phyloP scores from a whole-genome alignment of 2,113 vertebrate genomes.

The Eleginops maclovinus region DNA sequence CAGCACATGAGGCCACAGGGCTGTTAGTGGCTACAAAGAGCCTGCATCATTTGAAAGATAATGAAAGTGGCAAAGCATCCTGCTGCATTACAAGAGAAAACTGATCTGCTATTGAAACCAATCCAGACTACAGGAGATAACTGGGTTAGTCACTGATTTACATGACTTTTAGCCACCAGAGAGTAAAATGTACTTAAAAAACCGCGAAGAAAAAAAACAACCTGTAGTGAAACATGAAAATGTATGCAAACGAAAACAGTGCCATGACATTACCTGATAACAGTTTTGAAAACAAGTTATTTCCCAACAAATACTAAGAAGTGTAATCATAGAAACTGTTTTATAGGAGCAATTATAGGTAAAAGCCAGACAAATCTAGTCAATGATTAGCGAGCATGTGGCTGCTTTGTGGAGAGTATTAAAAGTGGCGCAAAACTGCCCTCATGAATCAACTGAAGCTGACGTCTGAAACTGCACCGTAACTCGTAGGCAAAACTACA shows the following conservation, averaged over 20 bases:
- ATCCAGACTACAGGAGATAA: constrained; percentile 8
- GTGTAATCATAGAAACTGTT: not conserved
- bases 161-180: constrained; percentile 1
- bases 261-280: too few species aligned
- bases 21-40: constrained; percentile 53
- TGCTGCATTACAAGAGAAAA: constrained; percentile 44
- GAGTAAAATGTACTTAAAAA: not conserved
- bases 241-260: not conserved
- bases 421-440: constrained; percentile 64
- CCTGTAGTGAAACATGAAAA: not conserved
- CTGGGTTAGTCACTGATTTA: constrained; percentile 22
- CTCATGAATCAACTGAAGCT: not conserved
- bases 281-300: not conserved
- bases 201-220: not conserved
- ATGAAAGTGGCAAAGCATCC: constrained; percentile 51
- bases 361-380: constrained; percentile 38
- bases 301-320: not conserved
- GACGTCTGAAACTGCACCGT: not conserved
- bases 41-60: constrained; percentile 71
- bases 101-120: constrained; percentile 28
- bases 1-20: constrained; percentile 61
- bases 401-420: constrained; percentile 50
- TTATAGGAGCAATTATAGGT: not conserved
- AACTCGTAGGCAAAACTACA: not conserved
- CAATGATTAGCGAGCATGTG: constrained; percentile 75